These are phyloP conservation scores for Spongilla lacustris DNA, from an alignment of 37 sponge, comb jelly and placozoan species.

Conservation along the genomic window DNA sequence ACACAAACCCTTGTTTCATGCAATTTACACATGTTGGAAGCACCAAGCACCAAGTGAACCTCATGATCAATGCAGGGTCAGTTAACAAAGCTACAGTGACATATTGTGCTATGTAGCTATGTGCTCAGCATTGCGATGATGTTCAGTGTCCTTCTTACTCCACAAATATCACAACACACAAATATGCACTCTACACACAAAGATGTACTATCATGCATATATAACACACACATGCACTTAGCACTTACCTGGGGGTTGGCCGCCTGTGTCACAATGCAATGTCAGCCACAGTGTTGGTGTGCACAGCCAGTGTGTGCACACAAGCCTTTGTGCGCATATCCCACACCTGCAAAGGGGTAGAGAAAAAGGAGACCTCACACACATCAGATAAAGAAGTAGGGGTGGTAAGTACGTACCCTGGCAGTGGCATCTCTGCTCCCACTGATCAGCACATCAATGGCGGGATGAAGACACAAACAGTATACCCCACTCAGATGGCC, in stretches of 20 bases:
- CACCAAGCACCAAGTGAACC: no score
- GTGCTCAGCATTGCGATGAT: no score
- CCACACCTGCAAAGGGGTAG: conserved; percentile 71
- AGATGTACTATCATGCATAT: background rate
- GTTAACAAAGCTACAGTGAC: no score
- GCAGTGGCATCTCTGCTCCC: conserved; percentile 93
- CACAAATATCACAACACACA: background rate
- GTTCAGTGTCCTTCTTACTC: no score
- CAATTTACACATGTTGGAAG: no score
- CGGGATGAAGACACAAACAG: conserved; percentile 87
- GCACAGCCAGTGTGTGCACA: conserved; percentile 94
- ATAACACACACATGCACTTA: background rate
- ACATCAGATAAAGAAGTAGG: background rate
- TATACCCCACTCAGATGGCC: conserved; percentile 98
- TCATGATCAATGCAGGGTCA: no score
- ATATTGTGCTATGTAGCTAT: no score
- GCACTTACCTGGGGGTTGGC: conserved; percentile 92
- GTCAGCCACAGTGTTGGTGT: conserved; percentile 88
- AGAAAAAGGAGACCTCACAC: no score
- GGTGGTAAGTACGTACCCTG: conserved; percentile 50
- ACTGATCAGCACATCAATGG: conserved; percentile 92
- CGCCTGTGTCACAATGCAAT: conserved; percentile 77
- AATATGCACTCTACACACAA: background rate
- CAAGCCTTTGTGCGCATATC: conserved; percentile 99
- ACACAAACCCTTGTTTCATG: no score